Conservation (phyloP, 1,140 invertebrate species). For the Drosophila nebulosa region DNA sequence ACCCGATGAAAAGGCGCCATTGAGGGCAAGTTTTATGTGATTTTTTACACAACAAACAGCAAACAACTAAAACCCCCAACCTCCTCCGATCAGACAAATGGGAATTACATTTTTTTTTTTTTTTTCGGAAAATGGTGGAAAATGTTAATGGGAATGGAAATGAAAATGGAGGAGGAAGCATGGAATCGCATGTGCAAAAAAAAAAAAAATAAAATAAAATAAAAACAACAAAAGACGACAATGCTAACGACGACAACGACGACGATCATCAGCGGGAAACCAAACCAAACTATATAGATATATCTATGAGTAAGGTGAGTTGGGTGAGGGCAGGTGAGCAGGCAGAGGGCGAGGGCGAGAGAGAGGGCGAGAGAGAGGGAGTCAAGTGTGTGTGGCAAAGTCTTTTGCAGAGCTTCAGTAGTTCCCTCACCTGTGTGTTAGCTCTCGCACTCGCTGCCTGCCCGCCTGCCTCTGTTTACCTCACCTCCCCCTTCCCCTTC, state of each 20-base stretch:
- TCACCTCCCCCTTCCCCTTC: too few species aligned
- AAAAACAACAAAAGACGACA: slow-evolving; percentile 41
- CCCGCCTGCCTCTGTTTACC: slow-evolving; percentile 15
- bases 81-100: slow-evolving; percentile 42
- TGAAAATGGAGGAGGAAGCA: slow-evolving; percentile 28
- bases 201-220: slow-evolving; percentile 35
- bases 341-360: background rate
- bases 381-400: slow-evolving; percentile 66
- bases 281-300: background rate
- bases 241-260: slow-evolving; percentile 9
- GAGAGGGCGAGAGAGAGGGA: slow-evolving; percentile 9
- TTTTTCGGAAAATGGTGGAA: slow-evolving; percentile 50
- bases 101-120: slow-evolving; percentile 68
- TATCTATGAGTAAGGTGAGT: too few species aligned
- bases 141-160: slow-evolving; percentile 47
- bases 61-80: slow-evolving; percentile 23
- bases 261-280: background rate
- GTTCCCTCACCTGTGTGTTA: slow-evolving; percentile 51
- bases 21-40: slow-evolving; percentile 74
- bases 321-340: too few species aligned
- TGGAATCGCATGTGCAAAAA: slow-evolving; percentile 50
- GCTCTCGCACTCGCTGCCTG: slow-evolving; percentile 30
- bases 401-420: slow-evolving; percentile 75
- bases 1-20: slow-evolving; percentile 52
- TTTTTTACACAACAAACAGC: slow-evolving; percentile 66